Percentiles rank a stretch among this genome's conserved stretches.
Evolutionary conservation across 2,888 invertebrate genomes (phyloP).

Genomic region (Limnephilus rhombicus): DNA sequence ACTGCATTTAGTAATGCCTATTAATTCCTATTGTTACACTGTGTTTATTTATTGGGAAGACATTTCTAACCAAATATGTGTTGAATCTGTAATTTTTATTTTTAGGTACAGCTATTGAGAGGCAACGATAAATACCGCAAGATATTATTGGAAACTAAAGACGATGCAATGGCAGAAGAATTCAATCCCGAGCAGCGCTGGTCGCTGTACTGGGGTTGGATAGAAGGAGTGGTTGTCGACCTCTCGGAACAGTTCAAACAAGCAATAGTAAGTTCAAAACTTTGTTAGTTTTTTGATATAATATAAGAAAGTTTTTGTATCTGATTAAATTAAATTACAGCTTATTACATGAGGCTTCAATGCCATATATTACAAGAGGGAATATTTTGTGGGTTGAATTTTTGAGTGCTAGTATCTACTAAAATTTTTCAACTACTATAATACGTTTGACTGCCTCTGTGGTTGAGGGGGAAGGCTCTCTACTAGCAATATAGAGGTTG

Average conservation of each 20-base stretch:
- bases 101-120: not conserved
- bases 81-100: not conserved
- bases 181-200: constrained; percentile 70
- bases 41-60: not conserved
- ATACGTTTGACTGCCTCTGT: no score
- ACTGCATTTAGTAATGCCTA: no score
- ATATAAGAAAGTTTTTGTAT: no score
- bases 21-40: not conserved
- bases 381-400: no score
- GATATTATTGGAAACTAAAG: not conserved
- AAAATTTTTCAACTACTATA: no score
- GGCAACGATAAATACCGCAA: constrained; percentile 10
- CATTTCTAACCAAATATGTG: not conserved
- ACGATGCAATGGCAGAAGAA: not conserved
- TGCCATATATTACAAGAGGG: no score
- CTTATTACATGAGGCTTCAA: no score
- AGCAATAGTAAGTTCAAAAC: not conserved
- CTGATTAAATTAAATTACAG: no score
- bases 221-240: not conserved
- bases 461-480: no score
- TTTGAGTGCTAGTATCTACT: no score
- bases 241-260: not conserved
- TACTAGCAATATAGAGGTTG: no score
- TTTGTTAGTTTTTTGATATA: no score
- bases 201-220: constrained; percentile 70